Base-by-base conservation (phyloP, 2,888 invertebrate species). In the Dicyrtoma fusca region DNA sequence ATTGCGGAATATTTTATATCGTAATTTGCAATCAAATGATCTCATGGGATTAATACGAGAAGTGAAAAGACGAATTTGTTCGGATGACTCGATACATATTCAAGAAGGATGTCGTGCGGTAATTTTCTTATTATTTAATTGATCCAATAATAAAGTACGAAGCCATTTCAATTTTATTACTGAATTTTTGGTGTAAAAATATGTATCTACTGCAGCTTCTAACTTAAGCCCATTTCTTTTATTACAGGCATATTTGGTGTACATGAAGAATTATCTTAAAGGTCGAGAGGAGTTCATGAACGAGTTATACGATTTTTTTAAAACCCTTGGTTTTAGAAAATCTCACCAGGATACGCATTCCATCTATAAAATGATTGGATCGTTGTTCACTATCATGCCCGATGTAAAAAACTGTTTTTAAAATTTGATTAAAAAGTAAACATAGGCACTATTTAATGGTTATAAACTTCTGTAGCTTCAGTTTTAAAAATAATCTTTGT, bases 71-170 rank as follows among this genome's bases (percentile, higher is more conserved):
- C 62, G 62, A n/a, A 71, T 71, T 1, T 71, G 70, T 51, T 17
- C 63, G 23, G 63, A 63, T 49, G 51, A 62, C 45, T 62, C 61
- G 10, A 45, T 53, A 13, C 70, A 71, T 63, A 49, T 71, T 21
- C 70, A 71, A 53, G 70, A 71, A 53, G 70, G 70, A 17, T 71
- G 70, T n/a, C 63, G 70, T 44, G 53, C 42, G 61, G 70, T 71
- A 71, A 53, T 21, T 26, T 57, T 47, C 23, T 23, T 34, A 5
- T 34, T 34, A 34, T 34, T 34, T 34, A 34, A 3, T 34, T 34
- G 3, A 34, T 8, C 8, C 34, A 34, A 34, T 34, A 34, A n/a
- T n/a, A n/a, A n/a, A n/a, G 4, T 34, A 34, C 34, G 8, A 5
- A 34, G 3, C 8, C 34, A 3, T 34, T 34, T 34, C 4, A 34